phyloP scores from a whole-genome alignment of 2,888 invertebrate genomes.

The Syrphus vitripennis region DNA sequence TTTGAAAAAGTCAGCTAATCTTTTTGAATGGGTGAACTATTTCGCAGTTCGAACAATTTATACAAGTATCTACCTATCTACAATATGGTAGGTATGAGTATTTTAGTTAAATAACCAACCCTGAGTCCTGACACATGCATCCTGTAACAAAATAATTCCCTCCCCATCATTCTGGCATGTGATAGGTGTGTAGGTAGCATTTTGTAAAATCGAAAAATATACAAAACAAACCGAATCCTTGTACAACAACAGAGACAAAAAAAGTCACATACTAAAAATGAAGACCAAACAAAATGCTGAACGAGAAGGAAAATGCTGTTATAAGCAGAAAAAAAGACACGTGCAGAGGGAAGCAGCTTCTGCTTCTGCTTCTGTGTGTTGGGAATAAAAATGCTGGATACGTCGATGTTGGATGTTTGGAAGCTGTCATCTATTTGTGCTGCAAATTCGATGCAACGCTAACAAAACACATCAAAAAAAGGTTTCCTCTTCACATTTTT shows the following conservation, averaged over 20 bases:
- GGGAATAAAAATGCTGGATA: background rate
- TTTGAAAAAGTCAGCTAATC: constrained; percentile 50
- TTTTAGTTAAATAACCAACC: constrained; percentile 27
- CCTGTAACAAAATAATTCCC: constrained; percentile 59
- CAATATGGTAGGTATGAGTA: background rate
- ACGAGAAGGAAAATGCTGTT: constrained; percentile 60
- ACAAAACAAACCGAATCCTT: background rate
- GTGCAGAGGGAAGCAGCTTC: constrained; percentile 13
- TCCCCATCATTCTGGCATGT: constrained; percentile 43
- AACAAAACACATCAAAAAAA: constrained; percentile 60
- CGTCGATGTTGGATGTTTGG: constrained; percentile 53
- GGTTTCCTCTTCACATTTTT: background rate
- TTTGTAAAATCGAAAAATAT: constrained; percentile 31
- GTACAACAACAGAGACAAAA: background rate
- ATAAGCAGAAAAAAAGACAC: constrained; percentile 49
- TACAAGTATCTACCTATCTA: background rate
- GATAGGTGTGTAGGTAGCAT: too few species aligned
- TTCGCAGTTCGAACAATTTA: background rate
- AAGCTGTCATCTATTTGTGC: constrained; percentile 68
- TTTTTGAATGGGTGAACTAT: constrained; percentile 15
- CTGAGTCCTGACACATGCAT: constrained; percentile 51
- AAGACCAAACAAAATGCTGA: constrained; percentile 49
- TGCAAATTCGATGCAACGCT: constrained; percentile 63
- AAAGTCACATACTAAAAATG: constrained; percentile 22
- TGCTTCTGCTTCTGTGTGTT: background rate